These are phyloP conservation scores for Ranitomeya imitator DNA, from an alignment of 2,113 vertebrate genomes.

Conservation along the genomic window DNA sequence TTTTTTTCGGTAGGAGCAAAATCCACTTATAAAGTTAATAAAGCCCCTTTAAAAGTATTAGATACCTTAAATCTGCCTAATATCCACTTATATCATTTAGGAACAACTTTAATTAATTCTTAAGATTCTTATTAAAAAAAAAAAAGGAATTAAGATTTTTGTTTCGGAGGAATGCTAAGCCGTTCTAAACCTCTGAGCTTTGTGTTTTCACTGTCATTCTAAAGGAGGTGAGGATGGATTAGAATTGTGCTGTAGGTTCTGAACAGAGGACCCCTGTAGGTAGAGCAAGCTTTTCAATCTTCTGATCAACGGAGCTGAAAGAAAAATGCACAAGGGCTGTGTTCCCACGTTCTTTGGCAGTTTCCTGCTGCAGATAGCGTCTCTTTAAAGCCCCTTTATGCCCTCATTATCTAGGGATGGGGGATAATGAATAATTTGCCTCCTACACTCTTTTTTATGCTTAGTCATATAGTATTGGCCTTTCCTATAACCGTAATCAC, in stretches of 20 bases:
- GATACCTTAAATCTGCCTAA: conserved; percentile 68
- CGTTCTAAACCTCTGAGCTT: conserved; percentile 73
- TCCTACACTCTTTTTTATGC: conserved; percentile 75
- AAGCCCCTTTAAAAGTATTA: conserved; percentile 61
- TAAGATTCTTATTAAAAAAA: conserved; percentile 61
- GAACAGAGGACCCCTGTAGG: conserved; percentile 81
- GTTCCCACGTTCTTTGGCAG: conserved; percentile 81
- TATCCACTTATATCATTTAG: conserved; percentile 68
- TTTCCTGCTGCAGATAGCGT: conserved; percentile 74
- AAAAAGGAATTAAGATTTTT: conserved; percentile 70
- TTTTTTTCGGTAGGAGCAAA: conserved; percentile 41
- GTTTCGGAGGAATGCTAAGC: conserved; percentile 77
- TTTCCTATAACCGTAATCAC: conserved; percentile 72
- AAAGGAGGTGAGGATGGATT: conserved; percentile 80
- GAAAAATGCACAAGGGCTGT: conserved; percentile 77
- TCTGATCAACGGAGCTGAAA: conserved; percentile 87
- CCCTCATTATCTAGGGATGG: conserved; percentile 69
- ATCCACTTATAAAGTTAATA: conserved; percentile 34
- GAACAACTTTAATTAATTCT: conserved; percentile 71
- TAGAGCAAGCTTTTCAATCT: conserved; percentile 78
- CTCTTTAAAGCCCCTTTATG: conserved; percentile 78
- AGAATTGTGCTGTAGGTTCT: conserved; percentile 75
- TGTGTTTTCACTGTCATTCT: conserved; percentile 80
- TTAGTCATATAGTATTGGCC: conserved; percentile 75
- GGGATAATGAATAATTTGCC: conserved; percentile 74